These are phyloP conservation scores for Oceanodroma tethys DNA, from an alignment of 2,113 vertebrate genomes.

Conservation along the genomic window DNA sequence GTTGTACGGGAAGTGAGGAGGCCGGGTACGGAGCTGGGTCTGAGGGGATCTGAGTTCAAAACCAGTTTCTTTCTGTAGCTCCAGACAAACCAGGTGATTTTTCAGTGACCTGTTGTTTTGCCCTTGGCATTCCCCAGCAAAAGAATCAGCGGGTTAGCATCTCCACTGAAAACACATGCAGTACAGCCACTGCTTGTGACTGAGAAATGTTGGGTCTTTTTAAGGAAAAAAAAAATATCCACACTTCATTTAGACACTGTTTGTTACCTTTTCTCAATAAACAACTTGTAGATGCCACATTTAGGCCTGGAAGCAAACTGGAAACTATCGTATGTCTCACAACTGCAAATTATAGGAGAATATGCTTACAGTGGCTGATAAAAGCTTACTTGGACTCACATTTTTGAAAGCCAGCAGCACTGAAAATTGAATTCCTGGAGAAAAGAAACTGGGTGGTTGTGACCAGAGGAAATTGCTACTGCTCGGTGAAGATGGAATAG, in stretches of 20 bases:
- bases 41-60: neutral
- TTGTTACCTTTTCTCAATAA: neutral
- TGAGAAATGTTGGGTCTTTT: neutral
- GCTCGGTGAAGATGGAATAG: neutral
- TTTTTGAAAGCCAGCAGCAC: neutral
- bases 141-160: neutral
- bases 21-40: neutral
- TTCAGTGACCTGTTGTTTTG: neutral
- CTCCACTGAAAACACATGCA: neutral
- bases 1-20: neutral
- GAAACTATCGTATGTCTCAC: neutral
- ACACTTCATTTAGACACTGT: neutral
- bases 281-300: neutral
- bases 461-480: neutral
- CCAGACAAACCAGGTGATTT: neutral
- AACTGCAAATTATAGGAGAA: neutral
- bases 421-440: neutral
- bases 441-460: neutral
- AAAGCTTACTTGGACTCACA: neutral
- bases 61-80: neutral
- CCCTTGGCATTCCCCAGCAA: neutral
- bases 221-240: neutral
- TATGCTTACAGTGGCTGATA: neutral
- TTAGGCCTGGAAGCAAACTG: neutral
- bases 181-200: neutral